These are phyloP conservation scores for Entosphenus tridentatus DNA, from an alignment of 2,113 vertebrate genomes.

Conservation along the genomic window DNA sequence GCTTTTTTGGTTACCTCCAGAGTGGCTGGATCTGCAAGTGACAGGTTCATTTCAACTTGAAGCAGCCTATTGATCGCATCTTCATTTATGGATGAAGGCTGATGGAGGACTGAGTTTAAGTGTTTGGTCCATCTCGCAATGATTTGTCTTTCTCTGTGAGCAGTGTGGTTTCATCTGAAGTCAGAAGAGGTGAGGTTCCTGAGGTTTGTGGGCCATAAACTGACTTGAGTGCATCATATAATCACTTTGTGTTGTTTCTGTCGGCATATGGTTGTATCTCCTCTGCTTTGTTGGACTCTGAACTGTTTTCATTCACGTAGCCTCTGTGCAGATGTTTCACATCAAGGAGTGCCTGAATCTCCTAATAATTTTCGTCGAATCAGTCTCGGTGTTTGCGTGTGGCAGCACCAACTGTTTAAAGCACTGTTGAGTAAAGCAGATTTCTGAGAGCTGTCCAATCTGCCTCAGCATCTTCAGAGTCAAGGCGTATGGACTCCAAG, in stretches of 20 bases:
- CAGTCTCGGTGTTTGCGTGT: not conserved
- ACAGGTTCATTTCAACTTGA: not conserved
- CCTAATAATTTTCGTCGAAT: not conserved
- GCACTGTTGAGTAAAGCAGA: not conserved
- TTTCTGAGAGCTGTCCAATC: not conserved
- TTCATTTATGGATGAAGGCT: not conserved
- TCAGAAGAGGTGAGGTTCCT: no score
- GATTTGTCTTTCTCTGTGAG: not conserved
- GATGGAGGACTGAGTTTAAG: not conserved
- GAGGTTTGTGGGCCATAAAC: not conserved
- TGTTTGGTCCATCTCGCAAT: no score
- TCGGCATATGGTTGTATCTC: not conserved
- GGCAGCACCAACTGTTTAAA: not conserved
- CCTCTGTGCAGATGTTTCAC: not conserved
- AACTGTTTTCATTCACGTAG: not conserved
- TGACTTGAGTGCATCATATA: not conserved
- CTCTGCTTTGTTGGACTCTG: not conserved
- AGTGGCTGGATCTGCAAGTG: constrained; percentile 3
- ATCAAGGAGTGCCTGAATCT: not conserved
- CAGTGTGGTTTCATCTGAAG: constrained; percentile 1
- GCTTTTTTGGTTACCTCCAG: not conserved
- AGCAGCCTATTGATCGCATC: not conserved
- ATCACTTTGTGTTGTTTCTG: not conserved
- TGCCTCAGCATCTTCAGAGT: not conserved
- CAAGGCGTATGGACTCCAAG: not conserved